Base-by-base conservation (phyloP, 2,113 vertebrate species). In the Colius striatus region DNA sequence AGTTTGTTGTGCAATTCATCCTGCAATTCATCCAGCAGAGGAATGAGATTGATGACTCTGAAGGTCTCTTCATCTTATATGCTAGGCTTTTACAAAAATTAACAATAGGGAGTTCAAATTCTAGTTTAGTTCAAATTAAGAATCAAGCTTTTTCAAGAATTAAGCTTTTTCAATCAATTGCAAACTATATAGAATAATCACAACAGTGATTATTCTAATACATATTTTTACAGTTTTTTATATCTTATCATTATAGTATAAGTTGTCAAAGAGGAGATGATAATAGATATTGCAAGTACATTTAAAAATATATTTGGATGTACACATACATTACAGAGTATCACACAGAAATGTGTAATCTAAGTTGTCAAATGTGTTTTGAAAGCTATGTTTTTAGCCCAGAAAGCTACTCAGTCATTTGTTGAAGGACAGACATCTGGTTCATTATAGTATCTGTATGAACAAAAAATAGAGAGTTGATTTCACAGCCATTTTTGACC, bases 401-500 rank as follows among this genome's bases (percentile, higher is more conserved):
- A 45, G 65, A 89, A 54, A 75, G 29, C 32, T 66, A 12, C 51
- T 88, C 65, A 36, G 50, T 85, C 38, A 84, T 94, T 90, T 91
- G 70, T 21, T 91, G 61, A 96, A 90, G 92, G 78, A 68, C 72
- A 87, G 87, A 96, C 94, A 96, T 93, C 95, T 97, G 94, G 55
- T 89, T 97, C 79, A 78, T 96, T 94, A 74, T 17, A 71, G 19
- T 82, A 76, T 84, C 84, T 93, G 55, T 84, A 89, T 63, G 78
- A 74, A 87, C 20, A 90, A 77, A 95, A 92, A 93, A 79, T 79
- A 92, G 88, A 79, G 58, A 76, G 29, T 77, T 95, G 80, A 92
- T 96, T 97, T 95, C 81, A 79, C 77, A 95, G 61, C n/a, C 77
- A 63, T 90, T 96, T 95, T 89, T 95, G 90, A 97, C 84, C 92